Evolutionary conservation across 2,888 invertebrate genomes (phyloP).

Genomic region (Aspidiotus rigidus): DNA sequence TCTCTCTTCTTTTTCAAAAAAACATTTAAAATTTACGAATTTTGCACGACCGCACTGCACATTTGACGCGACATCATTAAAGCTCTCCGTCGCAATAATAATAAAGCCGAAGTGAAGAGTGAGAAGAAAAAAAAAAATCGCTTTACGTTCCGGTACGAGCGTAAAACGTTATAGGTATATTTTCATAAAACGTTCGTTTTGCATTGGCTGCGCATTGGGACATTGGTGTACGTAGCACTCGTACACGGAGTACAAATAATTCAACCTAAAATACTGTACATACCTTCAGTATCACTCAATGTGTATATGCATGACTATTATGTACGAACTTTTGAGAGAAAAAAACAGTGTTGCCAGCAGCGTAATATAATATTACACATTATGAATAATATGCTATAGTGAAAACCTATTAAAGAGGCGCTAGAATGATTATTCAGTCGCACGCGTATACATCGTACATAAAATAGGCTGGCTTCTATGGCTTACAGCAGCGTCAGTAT

Average conservation of each 20-base stretch:
- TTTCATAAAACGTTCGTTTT: conserved; percentile 22
- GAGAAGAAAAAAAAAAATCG: conserved; percentile 16
- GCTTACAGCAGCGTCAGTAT: no score
- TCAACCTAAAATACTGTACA: no score
- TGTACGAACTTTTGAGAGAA: background rate
- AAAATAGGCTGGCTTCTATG: no score
- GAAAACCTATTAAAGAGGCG: no score
- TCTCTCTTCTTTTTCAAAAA: no score
- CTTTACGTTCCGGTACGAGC: conserved; percentile 8
- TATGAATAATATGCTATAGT: no score
- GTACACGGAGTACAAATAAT: conserved; percentile 5
- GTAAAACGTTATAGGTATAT: conserved; percentile 1
- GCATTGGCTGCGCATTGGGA: no score
- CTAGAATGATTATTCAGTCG: no score
- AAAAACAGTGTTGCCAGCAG: conserved; percentile 20
- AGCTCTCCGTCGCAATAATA: background rate
- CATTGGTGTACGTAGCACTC: background rate
- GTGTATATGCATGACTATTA: background rate
- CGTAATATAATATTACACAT: background rate
- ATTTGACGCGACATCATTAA: background rate
- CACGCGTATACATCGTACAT: no score
- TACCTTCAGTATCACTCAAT: background rate
- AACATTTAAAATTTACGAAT: background rate
- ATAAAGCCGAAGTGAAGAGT: background rate
- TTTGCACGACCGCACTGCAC: conserved; percentile 1